phyloP scores from a whole-genome alignment of 1,140 invertebrate species.

The Colletes gigas region DNA sequence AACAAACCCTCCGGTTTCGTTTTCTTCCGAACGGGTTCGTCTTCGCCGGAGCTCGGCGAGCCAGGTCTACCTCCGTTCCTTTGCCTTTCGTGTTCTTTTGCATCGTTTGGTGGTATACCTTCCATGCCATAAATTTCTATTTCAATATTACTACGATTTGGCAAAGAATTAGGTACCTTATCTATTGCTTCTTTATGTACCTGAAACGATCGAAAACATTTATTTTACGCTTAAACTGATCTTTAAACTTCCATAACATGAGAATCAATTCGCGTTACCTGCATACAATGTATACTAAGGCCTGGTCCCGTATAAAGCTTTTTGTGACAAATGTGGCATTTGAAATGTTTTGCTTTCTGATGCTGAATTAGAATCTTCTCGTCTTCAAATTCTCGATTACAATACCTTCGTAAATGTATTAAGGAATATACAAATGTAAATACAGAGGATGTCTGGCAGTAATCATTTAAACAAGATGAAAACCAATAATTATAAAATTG shows the following conservation, averaged over 20 bases:
- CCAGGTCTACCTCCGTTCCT: constrained; percentile 84
- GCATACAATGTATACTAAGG: constrained; percentile 99
- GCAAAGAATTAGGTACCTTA: constrained; percentile 99
- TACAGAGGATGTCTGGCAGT: too few relatives aligned
- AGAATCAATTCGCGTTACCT: constrained; percentile 84
- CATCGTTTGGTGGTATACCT: constrained; percentile 97
- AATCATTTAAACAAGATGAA: too few relatives aligned
- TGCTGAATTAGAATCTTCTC: constrained; percentile 99
- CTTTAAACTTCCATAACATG: not conserved
- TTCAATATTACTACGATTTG: constrained; percentile 98
- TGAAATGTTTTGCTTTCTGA: constrained; percentile 99
- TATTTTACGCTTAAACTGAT: constrained; percentile 2
- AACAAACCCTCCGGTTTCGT: constrained; percentile 84
- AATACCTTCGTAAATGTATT: constrained; percentile 90
- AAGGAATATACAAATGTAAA: constrained; percentile 70
- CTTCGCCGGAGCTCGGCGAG: constrained; percentile 86
- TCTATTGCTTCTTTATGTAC: constrained; percentile 99
- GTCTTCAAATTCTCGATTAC: constrained; percentile 99
- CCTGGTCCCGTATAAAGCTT: constrained; percentile 99
- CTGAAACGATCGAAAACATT: constrained; percentile 79
- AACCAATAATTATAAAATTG: too few relatives aligned
- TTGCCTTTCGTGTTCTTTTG: constrained; percentile 96
- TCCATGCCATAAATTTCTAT: constrained; percentile 99
- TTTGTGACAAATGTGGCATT: constrained; percentile 99
- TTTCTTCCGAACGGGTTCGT: constrained; percentile 89